Evolutionary conservation across 2,113 vertebrate genomes (phyloP), one percentile per base, ranked within the genome.

Genomic region (Percopsis transmontana): DNA sequence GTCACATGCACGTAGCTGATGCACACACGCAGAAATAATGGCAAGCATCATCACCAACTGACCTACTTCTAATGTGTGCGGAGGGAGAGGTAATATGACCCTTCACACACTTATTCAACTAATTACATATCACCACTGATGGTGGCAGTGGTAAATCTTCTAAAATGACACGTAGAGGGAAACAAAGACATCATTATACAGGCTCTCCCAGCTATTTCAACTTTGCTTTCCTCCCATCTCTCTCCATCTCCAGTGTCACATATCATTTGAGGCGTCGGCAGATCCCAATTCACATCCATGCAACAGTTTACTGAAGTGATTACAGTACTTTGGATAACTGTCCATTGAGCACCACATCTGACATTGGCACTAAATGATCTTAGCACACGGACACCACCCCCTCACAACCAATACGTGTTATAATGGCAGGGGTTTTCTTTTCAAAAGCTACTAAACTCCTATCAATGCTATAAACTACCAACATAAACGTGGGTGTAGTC

Each of bases 31-130:
- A 11, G 11, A 15, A 16, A 19, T 23, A 20, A 18, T 23, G 19
- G 20, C 13, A 14, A 1, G 12, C 12, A 20, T 38, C 16, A 45
- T 5, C 18, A n/a, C 66, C 15, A 48, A 18, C 41, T 81, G 85
- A 90, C 89, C 87, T 80, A 88, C 74, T 84, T 90, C 57, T 74
- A 68, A 53, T 74, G 41, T 47, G 39, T 53, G 56, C 50, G 13
- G 53, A 59, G 73, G 57, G 69, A 74, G 67, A 59, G 69, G 73
- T 76, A 76, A 76, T 72, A 44, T 75, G 82, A 88, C 78, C 84
- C 83, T 82, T 85, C 72, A 75, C 76, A 75, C 70, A 84, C 60
- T 86, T 89, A 88, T 89, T 88, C 82, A 57, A 83, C 76, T 85
- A 89, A 89, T 89, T 88, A 86, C 89, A 88, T 41, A 66, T 85